These are phyloP conservation scores for Syngnathoides biaculeatus DNA, from an alignment of 2,113 vertebrate genomes.

Conservation along the genomic window DNA sequence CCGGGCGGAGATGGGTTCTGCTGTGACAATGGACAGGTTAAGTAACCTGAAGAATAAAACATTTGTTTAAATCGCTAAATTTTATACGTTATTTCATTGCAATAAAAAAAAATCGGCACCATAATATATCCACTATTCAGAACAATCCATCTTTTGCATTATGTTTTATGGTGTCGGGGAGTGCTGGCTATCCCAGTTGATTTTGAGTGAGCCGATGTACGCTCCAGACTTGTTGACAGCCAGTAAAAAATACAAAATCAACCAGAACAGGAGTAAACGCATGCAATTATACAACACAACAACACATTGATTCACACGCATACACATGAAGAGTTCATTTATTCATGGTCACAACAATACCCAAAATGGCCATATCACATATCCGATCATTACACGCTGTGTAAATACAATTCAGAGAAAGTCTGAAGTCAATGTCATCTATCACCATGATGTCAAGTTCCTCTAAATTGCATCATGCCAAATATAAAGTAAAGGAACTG, in stretches of 20 bases:
- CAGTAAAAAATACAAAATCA: no score
- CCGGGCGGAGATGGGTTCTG: constrained; percentile 95
- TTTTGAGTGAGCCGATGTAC: no score
- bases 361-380: neutral
- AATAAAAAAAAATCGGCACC: neutral
- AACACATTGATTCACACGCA: no score
- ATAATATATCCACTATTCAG: neutral
- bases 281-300: no score
- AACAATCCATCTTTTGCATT: neutral
- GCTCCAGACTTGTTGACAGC: no score
- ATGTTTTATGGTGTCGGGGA: no score
- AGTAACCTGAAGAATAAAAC: neutral
- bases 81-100: neutral
- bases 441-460: neutral
- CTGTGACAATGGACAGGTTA: constrained; percentile 69
- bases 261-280: no score
- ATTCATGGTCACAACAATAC: neutral
- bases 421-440: neutral
- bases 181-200: no score
- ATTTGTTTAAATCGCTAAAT: neutral
- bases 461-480: neutral
- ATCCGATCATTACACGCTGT: neutral
- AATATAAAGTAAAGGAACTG: neutral
- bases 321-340: no score
- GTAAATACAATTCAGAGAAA: neutral